A percentile compares a stretch with the other conserved stretches of the same genome.
These are phyloP conservation scores for Bombylius major DNA, from an alignment of 2,888 invertebrate genomes.

Conservation along the genomic window DNA sequence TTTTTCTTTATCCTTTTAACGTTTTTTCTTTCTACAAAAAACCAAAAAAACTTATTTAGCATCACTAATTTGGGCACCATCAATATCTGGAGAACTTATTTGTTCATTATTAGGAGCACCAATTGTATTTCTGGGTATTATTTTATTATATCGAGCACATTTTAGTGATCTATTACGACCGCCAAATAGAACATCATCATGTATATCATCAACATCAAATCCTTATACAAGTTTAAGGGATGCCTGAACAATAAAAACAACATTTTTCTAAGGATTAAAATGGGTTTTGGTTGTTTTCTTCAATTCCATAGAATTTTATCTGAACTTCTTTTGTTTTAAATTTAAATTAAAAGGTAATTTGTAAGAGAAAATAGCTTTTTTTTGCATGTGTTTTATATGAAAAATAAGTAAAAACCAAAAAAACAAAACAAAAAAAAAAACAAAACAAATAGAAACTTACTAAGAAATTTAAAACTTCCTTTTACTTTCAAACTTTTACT, in stretches of 20 bases:
- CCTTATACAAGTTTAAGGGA: slow-evolving; percentile 10
- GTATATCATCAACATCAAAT: slow-evolving; percentile 5
- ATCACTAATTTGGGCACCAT: slow-evolving; percentile 42
- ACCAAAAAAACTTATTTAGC: slow-evolving; percentile 26
- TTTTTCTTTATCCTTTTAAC: background rate
- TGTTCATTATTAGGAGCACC: slow-evolving; percentile 46
- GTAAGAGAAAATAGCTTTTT: too few relatives aligned
- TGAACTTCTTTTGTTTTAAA: too few relatives aligned
- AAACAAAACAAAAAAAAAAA: too few relatives aligned
- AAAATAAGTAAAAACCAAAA: too few relatives aligned
- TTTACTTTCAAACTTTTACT: too few relatives aligned
- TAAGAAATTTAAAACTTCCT: too few relatives aligned
- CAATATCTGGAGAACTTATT: slow-evolving; percentile 46
- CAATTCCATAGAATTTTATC: too few relatives aligned
- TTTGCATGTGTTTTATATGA: too few relatives aligned
- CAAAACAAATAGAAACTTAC: too few relatives aligned
- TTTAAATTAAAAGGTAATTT: too few relatives aligned
- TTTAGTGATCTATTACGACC: slow-evolving; percentile 32
- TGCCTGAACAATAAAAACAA: slow-evolving; percentile 9
- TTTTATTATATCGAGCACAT: slow-evolving; percentile 41
- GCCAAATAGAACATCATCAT: slow-evolving; percentile 1
- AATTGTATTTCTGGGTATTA: slow-evolving; percentile 42
- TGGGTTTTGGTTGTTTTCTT: background rate
- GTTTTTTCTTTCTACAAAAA: background rate
- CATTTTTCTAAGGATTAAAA: background rate